phyloP scores from a whole-genome alignment of 2,888 invertebrate genomes.

The Nomada fabriciana region DNA sequence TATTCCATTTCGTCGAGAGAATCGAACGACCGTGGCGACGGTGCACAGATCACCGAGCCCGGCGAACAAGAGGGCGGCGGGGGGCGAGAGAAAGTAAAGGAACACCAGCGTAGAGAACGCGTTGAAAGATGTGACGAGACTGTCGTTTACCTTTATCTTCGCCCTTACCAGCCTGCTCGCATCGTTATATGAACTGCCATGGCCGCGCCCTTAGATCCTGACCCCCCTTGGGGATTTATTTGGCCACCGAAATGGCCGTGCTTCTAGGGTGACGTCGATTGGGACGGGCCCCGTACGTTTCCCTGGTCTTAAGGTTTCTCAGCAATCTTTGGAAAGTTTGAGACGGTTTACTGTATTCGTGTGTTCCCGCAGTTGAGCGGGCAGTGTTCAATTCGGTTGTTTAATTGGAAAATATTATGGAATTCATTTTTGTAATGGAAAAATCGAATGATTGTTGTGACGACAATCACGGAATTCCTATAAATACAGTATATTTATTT shows the following conservation, averaged over 20 bases:
- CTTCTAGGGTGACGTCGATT: constrained; percentile 38
- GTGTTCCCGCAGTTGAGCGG: no score
- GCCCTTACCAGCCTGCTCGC: constrained; percentile 46
- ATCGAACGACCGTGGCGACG: constrained; percentile 68
- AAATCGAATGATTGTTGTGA: no score
- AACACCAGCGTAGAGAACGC: constrained; percentile 23
- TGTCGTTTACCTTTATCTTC: constrained; percentile 70
- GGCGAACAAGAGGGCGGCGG: constrained; percentile 16
- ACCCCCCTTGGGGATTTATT: constrained; percentile 51
- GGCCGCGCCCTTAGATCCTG: constrained; percentile 20
- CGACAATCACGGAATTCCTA: no score
- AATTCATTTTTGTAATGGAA: no score
- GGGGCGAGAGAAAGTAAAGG: neutral
- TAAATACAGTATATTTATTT: no score
- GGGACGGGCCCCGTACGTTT: constrained; percentile 8
- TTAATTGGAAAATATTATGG: no score
- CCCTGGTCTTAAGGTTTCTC: neutral
- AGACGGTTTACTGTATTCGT: no score
- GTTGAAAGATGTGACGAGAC: constrained; percentile 69
- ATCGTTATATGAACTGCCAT: constrained; percentile 57
- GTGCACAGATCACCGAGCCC: constrained; percentile 44
- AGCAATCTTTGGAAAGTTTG: no score
- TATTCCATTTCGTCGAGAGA: constrained; percentile 69
- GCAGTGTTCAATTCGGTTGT: no score
- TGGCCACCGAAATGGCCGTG: constrained; percentile 16